Evolutionary conservation across 2,113 vertebrate species (phyloP).

Genomic region (Paedocypris sp.): DNA sequence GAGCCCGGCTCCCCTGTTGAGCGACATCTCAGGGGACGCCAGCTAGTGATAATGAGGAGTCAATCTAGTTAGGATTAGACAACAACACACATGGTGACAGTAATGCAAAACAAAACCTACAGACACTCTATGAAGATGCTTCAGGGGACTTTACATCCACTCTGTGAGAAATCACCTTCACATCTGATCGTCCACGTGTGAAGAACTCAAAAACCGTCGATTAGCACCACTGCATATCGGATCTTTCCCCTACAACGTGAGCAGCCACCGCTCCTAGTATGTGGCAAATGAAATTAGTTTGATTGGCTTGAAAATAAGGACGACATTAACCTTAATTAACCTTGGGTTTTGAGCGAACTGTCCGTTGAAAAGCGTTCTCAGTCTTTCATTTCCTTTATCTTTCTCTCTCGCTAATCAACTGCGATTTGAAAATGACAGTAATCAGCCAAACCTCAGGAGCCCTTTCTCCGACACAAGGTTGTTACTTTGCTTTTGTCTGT

Average conservation of each 20-base stretch:
- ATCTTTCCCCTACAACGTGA: too few relatives aligned
- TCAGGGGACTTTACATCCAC: neutral
- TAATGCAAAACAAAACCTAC: slow-evolving; percentile 6
- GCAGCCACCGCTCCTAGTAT: too few relatives aligned
- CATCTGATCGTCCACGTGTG: neutral
- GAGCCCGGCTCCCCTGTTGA: slow-evolving; percentile 8
- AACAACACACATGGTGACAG: slow-evolving; percentile 1
- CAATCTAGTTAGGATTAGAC: slow-evolving; percentile 30
- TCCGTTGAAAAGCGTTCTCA: neutral
- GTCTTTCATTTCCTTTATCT: neutral
- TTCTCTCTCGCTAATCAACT: neutral
- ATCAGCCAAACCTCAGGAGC: slow-evolving; percentile 37
- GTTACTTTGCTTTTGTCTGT: slow-evolving; percentile 31
- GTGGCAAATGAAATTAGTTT: too few relatives aligned
- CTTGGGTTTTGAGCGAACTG: neutral
- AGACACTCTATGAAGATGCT: neutral
- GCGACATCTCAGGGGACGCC: slow-evolving; percentile 16
- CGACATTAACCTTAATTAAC: too few relatives aligned
- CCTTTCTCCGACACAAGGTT: slow-evolving; percentile 27
- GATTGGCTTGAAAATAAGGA: too few relatives aligned
- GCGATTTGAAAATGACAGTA: slow-evolving; percentile 37
- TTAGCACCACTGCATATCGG: too few relatives aligned
- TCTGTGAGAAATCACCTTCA: neutral
- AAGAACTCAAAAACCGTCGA: too few relatives aligned
- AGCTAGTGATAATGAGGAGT: slow-evolving; percentile 34